phyloP scores from a whole-genome alignment of 2,113 vertebrate genomes.

The Herpetotheres cachinnans region DNA sequence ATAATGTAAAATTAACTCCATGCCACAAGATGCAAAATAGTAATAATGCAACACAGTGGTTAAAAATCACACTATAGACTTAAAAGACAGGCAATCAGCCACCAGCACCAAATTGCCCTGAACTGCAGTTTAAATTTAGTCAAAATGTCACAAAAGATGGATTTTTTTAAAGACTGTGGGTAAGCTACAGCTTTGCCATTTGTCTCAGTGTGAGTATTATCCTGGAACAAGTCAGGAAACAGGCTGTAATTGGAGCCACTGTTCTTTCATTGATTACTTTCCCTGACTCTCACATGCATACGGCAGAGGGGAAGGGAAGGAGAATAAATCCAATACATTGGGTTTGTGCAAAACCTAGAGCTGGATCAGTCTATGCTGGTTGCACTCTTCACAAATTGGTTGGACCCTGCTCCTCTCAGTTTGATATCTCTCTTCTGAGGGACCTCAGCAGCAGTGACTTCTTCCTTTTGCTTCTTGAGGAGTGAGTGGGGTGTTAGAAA shows the following conservation, averaged over 20 bases:
- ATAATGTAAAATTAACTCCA: not conserved
- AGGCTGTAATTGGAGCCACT: not conserved
- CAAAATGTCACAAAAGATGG: not conserved
- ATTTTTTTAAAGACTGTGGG: not conserved
- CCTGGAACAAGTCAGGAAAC: not conserved
- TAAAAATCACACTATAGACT: not conserved
- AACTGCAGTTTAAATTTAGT: not conserved
- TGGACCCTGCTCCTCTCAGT: not conserved
- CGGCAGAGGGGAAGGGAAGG: not conserved
- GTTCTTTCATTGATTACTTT: conserved; percentile 17
- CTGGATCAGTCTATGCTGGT: not conserved
- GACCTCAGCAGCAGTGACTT: not conserved
- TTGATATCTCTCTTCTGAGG: not conserved
- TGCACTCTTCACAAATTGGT: not conserved
- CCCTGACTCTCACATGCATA: not conserved
- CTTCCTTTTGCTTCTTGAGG: not conserved
- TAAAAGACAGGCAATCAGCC: not conserved
- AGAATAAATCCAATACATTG: not conserved
- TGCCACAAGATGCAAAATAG: not conserved
- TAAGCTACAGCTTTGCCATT: not conserved
- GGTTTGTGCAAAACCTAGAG: not conserved
- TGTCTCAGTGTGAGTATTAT: not conserved
- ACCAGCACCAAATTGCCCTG: not conserved
- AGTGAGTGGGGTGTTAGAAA: not conserved
- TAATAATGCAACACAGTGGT: not conserved